Base-by-base conservation (phyloP, 2,113 vertebrate species). In the Trematocara marginatum region DNA sequence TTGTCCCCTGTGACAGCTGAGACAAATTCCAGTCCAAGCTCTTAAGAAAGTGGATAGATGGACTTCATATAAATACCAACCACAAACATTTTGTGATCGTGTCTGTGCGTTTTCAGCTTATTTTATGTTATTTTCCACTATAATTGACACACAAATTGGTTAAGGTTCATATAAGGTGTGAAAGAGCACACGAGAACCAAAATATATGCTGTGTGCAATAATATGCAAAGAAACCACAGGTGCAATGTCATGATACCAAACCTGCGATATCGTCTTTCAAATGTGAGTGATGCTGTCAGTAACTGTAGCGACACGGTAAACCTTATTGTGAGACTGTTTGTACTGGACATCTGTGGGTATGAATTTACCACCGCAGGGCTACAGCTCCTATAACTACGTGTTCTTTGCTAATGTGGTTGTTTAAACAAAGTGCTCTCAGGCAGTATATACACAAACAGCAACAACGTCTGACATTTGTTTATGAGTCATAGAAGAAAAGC, bases 351-450 rank as follows among this genome's bases (percentile, higher is more conserved):
- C 57, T 80, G 57, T 54, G 52, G 74, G 45, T 81, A 69, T 85
- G 42, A 83, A 18, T 84, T 29, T 45, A 7, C 57, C 56, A 56
- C 52, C 49, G 13, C 4, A 6, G 26, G 54, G 26, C 47, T 35
- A 31, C 35, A 69, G 15, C 49, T 54, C 29, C 47, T 56, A 87
- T 61, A 31, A 84, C 15, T 64, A 64, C 29, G 35, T 80, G 79
- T 84, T 78, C 71, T 84, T 69, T 34, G n/a, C 20, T 13, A 61
- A 40, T 12, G 76, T 80, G 16, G 13, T 45, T 82, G 31, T 57
- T 86, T 61, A 76, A 92, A 87, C 78, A 92, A 86, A 89, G 23
- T 64, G 61, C 76, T 38, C 11, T 4, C 8, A 49, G 40, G 69
- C 49, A 85, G 38, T 80, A 69, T 31, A 23, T 8, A 81, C 76